phyloP scores from a whole-genome alignment of 1,140 invertebrate species.

The Drosophila repleta region DNA sequence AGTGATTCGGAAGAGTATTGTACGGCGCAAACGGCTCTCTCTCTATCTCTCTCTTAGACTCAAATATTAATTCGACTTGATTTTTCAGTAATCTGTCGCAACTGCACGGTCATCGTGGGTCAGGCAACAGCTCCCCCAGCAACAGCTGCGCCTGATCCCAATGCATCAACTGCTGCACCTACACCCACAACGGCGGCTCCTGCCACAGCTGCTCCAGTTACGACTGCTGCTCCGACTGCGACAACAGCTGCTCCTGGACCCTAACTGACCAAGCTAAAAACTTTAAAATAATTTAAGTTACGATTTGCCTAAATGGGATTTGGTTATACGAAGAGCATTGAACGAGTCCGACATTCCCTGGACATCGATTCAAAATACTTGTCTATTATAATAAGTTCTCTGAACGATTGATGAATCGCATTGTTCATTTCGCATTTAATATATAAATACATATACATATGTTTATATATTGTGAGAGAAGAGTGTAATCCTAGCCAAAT shows the following conservation, averaged over 20 bases:
- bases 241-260: background rate
- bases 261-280: too few relatives aligned
- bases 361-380: background rate
- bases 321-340: conserved; percentile 42
- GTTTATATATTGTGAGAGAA: too few relatives aligned
- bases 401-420: too few relatives aligned
- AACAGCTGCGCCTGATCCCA: background rate
- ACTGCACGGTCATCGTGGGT: conserved; percentile 61
- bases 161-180: background rate
- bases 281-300: conserved; percentile 5
- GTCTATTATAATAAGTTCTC: too few relatives aligned
- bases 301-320: conserved; percentile 39
- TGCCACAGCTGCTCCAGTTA: background rate
- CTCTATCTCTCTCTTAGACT: too few relatives aligned
- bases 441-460: too few relatives aligned
- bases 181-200: background rate
- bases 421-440: too few relatives aligned
- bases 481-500: conserved; percentile 12
- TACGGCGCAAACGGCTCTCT: conserved; percentile 1
- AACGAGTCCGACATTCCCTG: too few relatives aligned
- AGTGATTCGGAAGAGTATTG: conserved; percentile 46
- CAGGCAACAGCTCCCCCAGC: conserved; percentile 3
- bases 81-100: conserved; percentile 54
- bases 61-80: background rate
- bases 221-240: background rate